These are phyloP conservation scores for Nectonema munidae DNA, from an alignment of 2,888 invertebrate species.

Conservation along the genomic window DNA sequence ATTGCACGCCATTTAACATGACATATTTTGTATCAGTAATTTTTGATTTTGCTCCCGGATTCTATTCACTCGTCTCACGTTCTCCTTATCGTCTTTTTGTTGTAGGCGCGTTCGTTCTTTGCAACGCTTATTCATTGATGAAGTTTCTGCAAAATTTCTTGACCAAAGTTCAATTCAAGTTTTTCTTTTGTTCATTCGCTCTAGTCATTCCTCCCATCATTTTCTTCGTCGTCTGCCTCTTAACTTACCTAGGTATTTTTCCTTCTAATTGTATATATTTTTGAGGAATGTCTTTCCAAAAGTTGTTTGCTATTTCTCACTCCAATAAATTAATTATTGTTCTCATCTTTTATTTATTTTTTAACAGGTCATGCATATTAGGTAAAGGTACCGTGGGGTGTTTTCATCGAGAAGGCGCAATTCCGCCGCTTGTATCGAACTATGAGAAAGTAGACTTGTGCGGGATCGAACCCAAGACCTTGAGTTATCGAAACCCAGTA, in stretches of 20 bases:
- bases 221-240: constrained; percentile 43
- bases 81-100: constrained; percentile 13
- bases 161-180: constrained; percentile 56
- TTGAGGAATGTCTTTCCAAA: not conserved
- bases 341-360: too few species aligned
- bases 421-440: too few species aligned
- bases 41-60: not conserved
- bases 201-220: constrained; percentile 43
- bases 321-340: too few species aligned
- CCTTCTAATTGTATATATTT: not conserved
- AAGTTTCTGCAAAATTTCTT: constrained; percentile 54
- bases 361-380: too few species aligned
- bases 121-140: constrained; percentile 52
- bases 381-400: too few species aligned
- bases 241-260: constrained; percentile 48
- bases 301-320: too few species aligned
- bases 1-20: too few species aligned
- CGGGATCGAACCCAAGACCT: too few species aligned
- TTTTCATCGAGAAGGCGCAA: too few species aligned
- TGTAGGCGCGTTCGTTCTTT: constrained; percentile 60
- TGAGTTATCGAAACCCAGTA: too few species aligned
- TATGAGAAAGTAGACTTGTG: too few species aligned
- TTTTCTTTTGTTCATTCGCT: constrained; percentile 38
- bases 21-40: constrained; percentile 1
- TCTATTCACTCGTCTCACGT: constrained; percentile 7